A percentile compares a stretch with the other conserved stretches of the same genome.
Evolutionary conservation across 64 coral and sea anemone species (phyloP).

Genomic region (Porites australiensis): DNA sequence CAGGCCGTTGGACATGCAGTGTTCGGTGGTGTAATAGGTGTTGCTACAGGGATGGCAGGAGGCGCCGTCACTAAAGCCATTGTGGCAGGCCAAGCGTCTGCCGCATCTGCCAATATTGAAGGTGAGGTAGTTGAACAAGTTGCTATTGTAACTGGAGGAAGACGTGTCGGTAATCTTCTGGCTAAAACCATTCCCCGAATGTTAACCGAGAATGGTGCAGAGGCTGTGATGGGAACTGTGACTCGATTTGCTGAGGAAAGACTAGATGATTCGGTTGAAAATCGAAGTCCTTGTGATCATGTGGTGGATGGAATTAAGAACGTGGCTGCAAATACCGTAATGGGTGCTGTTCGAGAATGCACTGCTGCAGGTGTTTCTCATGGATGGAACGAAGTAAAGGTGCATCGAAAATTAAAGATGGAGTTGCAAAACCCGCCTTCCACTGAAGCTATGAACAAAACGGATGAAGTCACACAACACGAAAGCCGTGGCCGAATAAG

Average conservation of each 20-base stretch:
- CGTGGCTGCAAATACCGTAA: neutral
- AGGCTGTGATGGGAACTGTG: slow-evolving; percentile 7
- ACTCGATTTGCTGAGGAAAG: slow-evolving; percentile 44
- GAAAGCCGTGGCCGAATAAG: neutral
- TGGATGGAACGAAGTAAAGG: neutral
- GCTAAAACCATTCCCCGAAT: neutral
- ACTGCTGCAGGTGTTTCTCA: neutral
- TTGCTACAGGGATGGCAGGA: slow-evolving; percentile 15
- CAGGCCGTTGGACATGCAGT: neutral
- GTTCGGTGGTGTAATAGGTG: slow-evolving; percentile 38
- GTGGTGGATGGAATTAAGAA: neutral
- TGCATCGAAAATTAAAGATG: neutral
- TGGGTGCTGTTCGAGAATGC: neutral
- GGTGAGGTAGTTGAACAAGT: slow-evolving; percentile 49
- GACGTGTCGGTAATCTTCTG: slow-evolving; percentile 4
- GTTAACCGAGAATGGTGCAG: slow-evolving; percentile 26
- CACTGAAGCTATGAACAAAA: neutral
- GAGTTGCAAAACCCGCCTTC: neutral
- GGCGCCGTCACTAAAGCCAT: slow-evolving; percentile 51
- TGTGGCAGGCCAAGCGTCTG: neutral
- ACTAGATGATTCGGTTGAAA: slow-evolving; percentile 60
- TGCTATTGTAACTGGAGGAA: slow-evolving; percentile 33
- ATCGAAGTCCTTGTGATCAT: slow-evolving; percentile 43
- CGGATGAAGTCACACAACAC: neutral
- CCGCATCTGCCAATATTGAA: slow-evolving; percentile 45